Evolutionary conservation across 2,888 invertebrate species (phyloP).

Genomic region (Cephalotes varians): DNA sequence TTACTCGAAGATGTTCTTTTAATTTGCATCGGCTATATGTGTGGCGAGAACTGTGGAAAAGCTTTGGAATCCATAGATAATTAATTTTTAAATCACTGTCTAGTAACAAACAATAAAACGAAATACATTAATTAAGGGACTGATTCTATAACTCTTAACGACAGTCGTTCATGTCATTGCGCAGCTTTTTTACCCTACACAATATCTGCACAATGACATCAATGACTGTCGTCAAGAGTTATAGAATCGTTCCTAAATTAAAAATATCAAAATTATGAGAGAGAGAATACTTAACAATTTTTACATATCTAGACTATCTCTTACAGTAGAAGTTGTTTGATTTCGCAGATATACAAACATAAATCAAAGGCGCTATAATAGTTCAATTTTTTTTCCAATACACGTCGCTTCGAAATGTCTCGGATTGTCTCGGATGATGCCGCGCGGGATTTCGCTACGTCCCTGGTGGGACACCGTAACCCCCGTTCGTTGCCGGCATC

Average conservation of each 20-base stretch:
- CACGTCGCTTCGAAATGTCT: background rate
- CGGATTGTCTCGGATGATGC: background rate
- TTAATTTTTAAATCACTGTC: background rate
- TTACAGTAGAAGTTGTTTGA: background rate
- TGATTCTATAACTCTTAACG: no score
- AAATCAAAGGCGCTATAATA: background rate
- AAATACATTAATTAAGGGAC: background rate
- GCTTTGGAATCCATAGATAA: background rate
- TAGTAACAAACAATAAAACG: background rate
- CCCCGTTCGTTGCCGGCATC: constrained; percentile 13
- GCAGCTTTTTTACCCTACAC: no score
- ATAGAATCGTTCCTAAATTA: no score
- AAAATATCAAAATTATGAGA: background rate
- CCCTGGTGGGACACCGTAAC: constrained; percentile 37
- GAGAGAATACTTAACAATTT: background rate
- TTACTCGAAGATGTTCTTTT: background rate
- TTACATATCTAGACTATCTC: no score
- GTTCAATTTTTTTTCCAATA: background rate
- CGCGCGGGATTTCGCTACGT: constrained; percentile 51
- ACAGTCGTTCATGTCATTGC: no score
- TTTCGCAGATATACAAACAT: background rate
- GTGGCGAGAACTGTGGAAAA: background rate
- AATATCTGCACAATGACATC: no score
- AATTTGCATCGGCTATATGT: background rate
- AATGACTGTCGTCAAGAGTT: no score